A percentile compares a stretch with the other conserved stretches of the same genome.
These are phyloP conservation scores for Cosmia pyralina DNA, from an alignment of 2,888 invertebrate genomes.

Conservation along the genomic window DNA sequence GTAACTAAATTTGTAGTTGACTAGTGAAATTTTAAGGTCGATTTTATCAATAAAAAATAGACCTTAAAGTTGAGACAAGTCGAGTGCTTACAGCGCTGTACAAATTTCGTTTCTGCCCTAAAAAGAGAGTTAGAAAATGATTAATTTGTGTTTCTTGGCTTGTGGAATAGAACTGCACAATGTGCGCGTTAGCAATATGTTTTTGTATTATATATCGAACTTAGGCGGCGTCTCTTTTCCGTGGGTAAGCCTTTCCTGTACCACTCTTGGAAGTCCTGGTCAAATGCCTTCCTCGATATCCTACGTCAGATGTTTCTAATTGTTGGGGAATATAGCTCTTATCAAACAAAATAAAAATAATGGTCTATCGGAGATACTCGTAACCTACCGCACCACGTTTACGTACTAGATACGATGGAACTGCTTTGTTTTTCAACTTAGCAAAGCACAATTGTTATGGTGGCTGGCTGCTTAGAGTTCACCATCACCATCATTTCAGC, in stretches of 20 bases:
- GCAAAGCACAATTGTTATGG: too few species aligned
- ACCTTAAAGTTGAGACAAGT: too few species aligned
- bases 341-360: not conserved
- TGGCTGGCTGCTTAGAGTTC: too few species aligned
- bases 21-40: too few species aligned
- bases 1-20: too few species aligned
- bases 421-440: not conserved
- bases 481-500: too few species aligned
- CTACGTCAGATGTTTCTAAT: not conserved
- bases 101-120: too few species aligned
- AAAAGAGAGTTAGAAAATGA: too few species aligned
- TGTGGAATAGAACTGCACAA: not conserved
- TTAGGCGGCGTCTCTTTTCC: not conserved
- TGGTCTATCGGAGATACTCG: too few species aligned
- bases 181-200: not conserved
- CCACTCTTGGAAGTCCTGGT: not conserved
- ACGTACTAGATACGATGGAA: not conserved
- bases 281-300: not conserved
- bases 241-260: not conserved
- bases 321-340: not conserved
- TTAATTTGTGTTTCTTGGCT: too few species aligned
- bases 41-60: too few species aligned
- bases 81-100: too few species aligned
- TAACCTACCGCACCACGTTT: not conserved
- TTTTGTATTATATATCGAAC: not conserved